These are phyloP conservation scores for Protobothrops mucrosquamatus DNA, from an alignment of 2,113 vertebrate species.

Conservation along the genomic window DNA sequence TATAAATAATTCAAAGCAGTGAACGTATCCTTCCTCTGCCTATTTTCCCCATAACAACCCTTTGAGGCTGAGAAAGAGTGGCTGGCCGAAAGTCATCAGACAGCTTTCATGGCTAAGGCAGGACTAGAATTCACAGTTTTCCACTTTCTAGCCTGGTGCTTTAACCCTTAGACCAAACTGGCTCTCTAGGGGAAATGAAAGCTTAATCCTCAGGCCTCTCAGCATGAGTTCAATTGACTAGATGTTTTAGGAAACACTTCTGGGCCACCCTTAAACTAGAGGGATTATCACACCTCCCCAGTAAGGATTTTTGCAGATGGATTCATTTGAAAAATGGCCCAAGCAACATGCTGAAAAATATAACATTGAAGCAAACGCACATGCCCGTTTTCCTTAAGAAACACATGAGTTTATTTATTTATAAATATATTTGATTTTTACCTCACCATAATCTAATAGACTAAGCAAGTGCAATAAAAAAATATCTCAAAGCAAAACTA, in stretches of 20 bases:
- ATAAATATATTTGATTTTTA: background rate
- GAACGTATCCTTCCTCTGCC: background rate
- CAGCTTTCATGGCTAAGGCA: background rate
- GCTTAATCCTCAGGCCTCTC: background rate
- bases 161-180: too few relatives aligned
- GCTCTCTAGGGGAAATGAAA: background rate
- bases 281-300: background rate
- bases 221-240: background rate
- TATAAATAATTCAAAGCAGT: background rate
- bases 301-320: background rate
- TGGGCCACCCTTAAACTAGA: background rate
- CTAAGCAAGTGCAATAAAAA: background rate
- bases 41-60: background rate
- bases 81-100: background rate
- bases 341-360: background rate
- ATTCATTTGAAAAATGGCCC: background rate
- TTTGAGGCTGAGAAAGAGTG: background rate
- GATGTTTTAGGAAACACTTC: background rate
- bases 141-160: background rate
- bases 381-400: background rate
- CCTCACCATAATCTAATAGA: background rate
- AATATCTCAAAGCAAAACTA: background rate
- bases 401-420: background rate
- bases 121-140: background rate
- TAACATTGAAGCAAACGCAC: background rate